A percentile compares a stretch with the other conserved stretches of the same genome.
phyloP scores from a whole-genome alignment of 2,113 vertebrate genomes.

The Notothenia coriiceps region DNA sequence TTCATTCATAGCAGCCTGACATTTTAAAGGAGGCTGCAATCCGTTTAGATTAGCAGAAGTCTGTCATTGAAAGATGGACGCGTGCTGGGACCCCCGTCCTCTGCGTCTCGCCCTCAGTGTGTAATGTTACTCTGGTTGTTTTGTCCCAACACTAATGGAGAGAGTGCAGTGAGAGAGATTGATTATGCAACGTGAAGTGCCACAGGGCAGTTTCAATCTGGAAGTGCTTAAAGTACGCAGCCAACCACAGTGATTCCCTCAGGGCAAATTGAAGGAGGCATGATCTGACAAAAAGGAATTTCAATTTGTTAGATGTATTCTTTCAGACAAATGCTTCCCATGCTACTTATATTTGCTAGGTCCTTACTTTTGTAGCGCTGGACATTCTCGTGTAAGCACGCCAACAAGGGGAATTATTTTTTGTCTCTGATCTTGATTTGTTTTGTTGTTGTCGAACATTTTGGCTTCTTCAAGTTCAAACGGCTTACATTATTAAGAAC shows the following conservation, averaged over 20 bases:
- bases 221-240: conserved; percentile 77
- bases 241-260: conserved; percentile 68
- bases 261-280: conserved; percentile 80
- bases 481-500: conserved; percentile 69
- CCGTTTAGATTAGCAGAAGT: conserved; percentile 31
- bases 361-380: conserved; percentile 32
- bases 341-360: conserved; percentile 59
- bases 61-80: conserved; percentile 56
- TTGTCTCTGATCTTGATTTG: conserved; percentile 67
- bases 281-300: conserved; percentile 83
- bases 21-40: neutral
- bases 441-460: conserved; percentile 65
- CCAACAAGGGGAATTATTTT: conserved; percentile 43
- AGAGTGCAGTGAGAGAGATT: conserved; percentile 75
- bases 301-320: conserved; percentile 78
- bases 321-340: conserved; percentile 76
- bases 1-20: neutral
- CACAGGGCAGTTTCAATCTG: conserved; percentile 83
- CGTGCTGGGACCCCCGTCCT: conserved; percentile 41
- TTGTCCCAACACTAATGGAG: conserved; percentile 65
- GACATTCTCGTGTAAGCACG: conserved; percentile 59
- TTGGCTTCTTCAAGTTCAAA: conserved; percentile 73
- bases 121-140: conserved; percentile 71
- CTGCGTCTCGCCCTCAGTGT: conserved; percentile 35
- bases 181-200: conserved; percentile 82